phyloP scores from a whole-genome alignment of 1,140 invertebrate species.

The Metopolophium dirhodum region DNA sequence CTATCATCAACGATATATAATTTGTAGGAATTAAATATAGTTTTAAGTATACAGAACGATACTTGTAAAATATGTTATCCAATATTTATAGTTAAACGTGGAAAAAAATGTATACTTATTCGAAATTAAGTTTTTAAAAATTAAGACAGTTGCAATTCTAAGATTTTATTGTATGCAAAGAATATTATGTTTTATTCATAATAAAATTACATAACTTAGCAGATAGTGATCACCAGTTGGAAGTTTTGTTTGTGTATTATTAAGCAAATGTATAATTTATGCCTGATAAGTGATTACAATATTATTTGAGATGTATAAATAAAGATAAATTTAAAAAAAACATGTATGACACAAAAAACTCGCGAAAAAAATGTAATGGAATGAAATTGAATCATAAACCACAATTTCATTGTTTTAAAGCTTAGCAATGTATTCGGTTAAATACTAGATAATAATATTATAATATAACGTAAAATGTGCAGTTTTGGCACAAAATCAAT shows the following conservation, averaged over 20 bases:
- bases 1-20: background rate
- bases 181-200: background rate
- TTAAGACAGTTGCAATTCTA: background rate
- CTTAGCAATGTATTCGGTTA: background rate
- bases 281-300: too few relatives aligned
- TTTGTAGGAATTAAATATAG: background rate
- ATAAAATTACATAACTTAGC: background rate
- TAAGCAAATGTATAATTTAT: background rate
- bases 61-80: background rate
- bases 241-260: background rate
- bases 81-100: background rate
- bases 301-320: too few relatives aligned
- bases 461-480: background rate
- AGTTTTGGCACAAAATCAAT: background rate
- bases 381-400: background rate
- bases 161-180: background rate
- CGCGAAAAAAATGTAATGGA: background rate
- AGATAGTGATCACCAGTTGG: background rate
- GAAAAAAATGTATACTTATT: background rate
- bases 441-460: background rate
- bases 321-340: background rate
- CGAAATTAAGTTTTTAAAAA: rapidly evolving
- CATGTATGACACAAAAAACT: background rate
- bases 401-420: background rate
- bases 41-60: background rate